These are phyloP conservation scores for Passer montanus DNA, from an alignment of 2,113 vertebrate species.

Conservation along the genomic window DNA sequence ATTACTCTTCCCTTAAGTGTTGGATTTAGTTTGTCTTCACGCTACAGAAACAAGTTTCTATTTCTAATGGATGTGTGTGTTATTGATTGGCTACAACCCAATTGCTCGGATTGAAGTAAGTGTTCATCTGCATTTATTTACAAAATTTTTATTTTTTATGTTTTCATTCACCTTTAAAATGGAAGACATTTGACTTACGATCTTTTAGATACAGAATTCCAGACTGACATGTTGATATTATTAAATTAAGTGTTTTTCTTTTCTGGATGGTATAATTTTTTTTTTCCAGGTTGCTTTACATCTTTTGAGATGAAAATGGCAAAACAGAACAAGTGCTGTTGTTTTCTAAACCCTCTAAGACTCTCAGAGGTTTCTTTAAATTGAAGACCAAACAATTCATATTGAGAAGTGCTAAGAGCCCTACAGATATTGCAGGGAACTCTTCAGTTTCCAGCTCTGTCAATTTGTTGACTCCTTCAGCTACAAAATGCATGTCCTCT, in stretches of 20 bases:
- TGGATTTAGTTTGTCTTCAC: neutral
- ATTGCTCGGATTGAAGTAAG: neutral
- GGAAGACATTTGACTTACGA: neutral
- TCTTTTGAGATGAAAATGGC: neutral
- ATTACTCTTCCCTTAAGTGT: neutral
- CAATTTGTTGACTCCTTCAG: neutral
- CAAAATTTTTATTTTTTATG: neutral
- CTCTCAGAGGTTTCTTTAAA: neutral
- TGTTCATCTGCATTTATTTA: neutral
- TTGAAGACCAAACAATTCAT: neutral
- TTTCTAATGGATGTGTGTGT: neutral
- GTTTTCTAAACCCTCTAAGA: neutral
- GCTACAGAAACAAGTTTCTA: neutral
- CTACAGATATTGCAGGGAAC: neutral
- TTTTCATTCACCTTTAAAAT: neutral
- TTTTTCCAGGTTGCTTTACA: neutral
- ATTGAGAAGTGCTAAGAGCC: neutral
- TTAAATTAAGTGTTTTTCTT: neutral
- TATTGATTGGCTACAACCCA: neutral
- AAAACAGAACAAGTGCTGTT: neutral
- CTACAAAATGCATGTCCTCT: neutral
- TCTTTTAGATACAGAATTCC: neutral
- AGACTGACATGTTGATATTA: neutral
- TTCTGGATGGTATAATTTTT: neutral
- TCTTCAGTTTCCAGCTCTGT: neutral